Evolutionary conservation across 1,140 invertebrate species (phyloP).

Genomic region (Copidosoma floridanum): DNA sequence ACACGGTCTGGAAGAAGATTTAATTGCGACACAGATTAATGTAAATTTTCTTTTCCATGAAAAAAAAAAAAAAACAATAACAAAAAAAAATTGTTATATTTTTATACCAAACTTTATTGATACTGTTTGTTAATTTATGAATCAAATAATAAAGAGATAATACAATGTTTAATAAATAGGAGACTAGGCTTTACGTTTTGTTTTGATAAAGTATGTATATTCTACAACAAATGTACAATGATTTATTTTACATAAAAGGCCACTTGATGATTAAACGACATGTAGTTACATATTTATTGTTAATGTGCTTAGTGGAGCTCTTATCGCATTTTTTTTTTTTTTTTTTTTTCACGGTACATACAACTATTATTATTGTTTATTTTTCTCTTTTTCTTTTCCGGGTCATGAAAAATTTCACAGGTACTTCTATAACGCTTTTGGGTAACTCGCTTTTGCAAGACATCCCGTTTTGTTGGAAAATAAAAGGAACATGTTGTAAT

Average conservation of each 20-base stretch:
- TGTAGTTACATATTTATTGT: slow-evolving; percentile 24
- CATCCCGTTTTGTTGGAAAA: slow-evolving; percentile 10
- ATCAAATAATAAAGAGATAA: neutral
- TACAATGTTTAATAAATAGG: neutral
- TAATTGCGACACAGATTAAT: no score
- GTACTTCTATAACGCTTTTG: slow-evolving; percentile 29
- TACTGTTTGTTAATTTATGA: neutral
- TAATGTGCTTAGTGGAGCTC: no score
- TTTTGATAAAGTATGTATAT: slow-evolving; percentile 34
- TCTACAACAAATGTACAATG: slow-evolving; percentile 34
- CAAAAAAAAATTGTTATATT: neutral
- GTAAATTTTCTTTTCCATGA: no score
- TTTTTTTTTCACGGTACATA: slow-evolving; percentile 17
- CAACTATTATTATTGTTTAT: no score
- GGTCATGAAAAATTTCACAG: slow-evolving; percentile 21
- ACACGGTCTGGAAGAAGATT: slow-evolving; percentile 54
- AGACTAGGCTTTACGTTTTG: slow-evolving; percentile 18
- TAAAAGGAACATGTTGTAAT: no score
- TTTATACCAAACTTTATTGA: neutral
- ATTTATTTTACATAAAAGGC: slow-evolving; percentile 47
- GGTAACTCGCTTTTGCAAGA: slow-evolving; percentile 13
- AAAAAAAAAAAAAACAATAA: neutral
- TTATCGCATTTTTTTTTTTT: slow-evolving; percentile 5
- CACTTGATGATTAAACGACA: slow-evolving; percentile 41
- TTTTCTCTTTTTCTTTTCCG: slow-evolving; percentile 7